Base-by-base conservation (phyloP, 2,113 vertebrate species). In the Cheirogaleus medius region DNA sequence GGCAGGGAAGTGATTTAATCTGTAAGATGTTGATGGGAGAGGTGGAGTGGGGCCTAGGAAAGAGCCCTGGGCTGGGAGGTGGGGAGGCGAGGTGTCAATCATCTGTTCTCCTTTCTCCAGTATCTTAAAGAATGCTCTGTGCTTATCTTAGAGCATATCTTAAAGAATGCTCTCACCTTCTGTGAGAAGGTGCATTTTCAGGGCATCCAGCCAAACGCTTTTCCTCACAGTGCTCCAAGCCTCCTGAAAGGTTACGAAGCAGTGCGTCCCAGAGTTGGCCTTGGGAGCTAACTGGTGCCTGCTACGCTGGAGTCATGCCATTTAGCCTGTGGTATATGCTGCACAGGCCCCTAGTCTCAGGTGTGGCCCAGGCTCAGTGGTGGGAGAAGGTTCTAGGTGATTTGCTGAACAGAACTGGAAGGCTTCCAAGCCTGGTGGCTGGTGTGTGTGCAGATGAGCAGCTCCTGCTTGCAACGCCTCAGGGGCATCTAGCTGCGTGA, bases 331-430 rank as follows among this genome's bases (percentile, higher is more conserved):
- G 73, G 49, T 32, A 8, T 3, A 0, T 39, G 78, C 71, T 0
- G 0, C 37, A 42, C 34, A 4, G 34, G 6, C 29, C 2, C 17
- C 12, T 25, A 1, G 5, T 34, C 25, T 71, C 47, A 1, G 66
- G 3, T 23, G 7, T 2, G 5, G 76, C 54, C 23, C 34, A 4
- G 90, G 49, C 52, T 39, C 17, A 12, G 37, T 0, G 1, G 23
- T 37, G 14, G 58, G 52, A 8, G n/a, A 4, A 56, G 73, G 42
- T 39, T 73, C 25, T 37, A 20, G 71, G 1, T 10, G 39, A 2
- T n/a, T 27, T 37, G 34, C 21, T 23, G 69, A 66, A 6, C 12
- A 86, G n/a, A 58, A 49, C 27, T 25, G 71, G 52, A 47, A 83
- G 60, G 23, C 21, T 27, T 42, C 39, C 34, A n/a, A n/a, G n/a